Base-by-base conservation (phyloP, 2,888 invertebrate species). In the Galerucella pusilla region DNA sequence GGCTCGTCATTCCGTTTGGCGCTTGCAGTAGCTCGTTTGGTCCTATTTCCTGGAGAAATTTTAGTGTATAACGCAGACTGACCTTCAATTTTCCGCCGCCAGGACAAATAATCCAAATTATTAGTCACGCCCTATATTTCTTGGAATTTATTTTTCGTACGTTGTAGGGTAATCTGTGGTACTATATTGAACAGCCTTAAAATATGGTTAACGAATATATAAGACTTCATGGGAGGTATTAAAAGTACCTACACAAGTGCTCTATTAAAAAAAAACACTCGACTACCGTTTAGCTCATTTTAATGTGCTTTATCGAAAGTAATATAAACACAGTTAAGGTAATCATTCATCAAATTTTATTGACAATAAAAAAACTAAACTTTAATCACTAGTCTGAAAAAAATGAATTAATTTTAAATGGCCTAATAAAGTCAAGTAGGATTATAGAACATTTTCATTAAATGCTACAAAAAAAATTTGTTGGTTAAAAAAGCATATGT, bases 271-370 rank as follows among this genome's bases (percentile, higher is more conserved):
- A 78, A 78, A 77, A 73, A 75, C 79, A 79, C 79, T 81, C 75
- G 75, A 80, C 80, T 81, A 77, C 80, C 77, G 79, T 80, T 81
- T 75, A 77, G 77, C 75, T 78, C 65, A 77, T 79, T 79, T 79
- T 76, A 79, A 80, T 78, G 80, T 78, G 79, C 78, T 80, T 81
- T 81, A 81, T 81, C 81, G 75, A 77, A 63, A 59, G 66, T 77
- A 76, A 74, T 78, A 79, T 82, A 82, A 82, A 82, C 80, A 80
- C 78, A 74, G 80, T 81, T 79, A 78, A 80, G 80, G 80, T 81
- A 80, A 81, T 81, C 80, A 78, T 80, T 80, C 78, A 67, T 60
- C 72, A 60, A 79, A 77, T 71, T 78, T 78, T 79, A 81, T 80
- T 81, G 80, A 81, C 78, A 81, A 80, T 81, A 78, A 80, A 81